These are phyloP conservation scores for Fopius arisanus DNA, from an alignment of 1,140 invertebrate genomes.

Conservation along the genomic window DNA sequence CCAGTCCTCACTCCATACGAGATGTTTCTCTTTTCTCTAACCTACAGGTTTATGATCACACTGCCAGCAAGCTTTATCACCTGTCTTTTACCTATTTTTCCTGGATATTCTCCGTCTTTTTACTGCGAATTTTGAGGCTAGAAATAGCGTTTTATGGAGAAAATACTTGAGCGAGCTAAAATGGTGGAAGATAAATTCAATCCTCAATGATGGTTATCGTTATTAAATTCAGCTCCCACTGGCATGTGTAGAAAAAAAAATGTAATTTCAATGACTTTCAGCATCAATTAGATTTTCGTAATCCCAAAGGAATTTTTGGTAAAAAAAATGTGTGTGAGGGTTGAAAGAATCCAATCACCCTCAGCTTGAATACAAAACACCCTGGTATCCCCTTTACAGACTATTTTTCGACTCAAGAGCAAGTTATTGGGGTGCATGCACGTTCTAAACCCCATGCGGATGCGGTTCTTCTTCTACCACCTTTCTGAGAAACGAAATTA, in stretches of 20 bases:
- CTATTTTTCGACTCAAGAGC: conserved; percentile 1
- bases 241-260: too few relatives aligned
- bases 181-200: too few relatives aligned
- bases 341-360: not conserved
- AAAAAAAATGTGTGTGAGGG: not conserved
- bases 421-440: conserved; percentile 5
- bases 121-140: not conserved
- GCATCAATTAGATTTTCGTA: not conserved
- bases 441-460: conserved; percentile 1
- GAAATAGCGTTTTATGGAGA: too few relatives aligned
- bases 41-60: not conserved
- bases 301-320: not conserved
- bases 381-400: not conserved
- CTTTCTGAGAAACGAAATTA: conserved; percentile 32
- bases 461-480: conserved; percentile 6
- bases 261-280: too few relatives aligned
- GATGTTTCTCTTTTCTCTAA: not conserved
- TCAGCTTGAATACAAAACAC: not conserved
- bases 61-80: not conserved
- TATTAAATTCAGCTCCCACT: too few relatives aligned
- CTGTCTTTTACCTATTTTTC: not conserved
- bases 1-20: not conserved
- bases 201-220: too few relatives aligned
- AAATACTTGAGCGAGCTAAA: too few relatives aligned
- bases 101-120: not conserved